Evolutionary conservation across 2,113 vertebrate genomes (phyloP).

Genomic region (Dascyllus trimaculatus): DNA sequence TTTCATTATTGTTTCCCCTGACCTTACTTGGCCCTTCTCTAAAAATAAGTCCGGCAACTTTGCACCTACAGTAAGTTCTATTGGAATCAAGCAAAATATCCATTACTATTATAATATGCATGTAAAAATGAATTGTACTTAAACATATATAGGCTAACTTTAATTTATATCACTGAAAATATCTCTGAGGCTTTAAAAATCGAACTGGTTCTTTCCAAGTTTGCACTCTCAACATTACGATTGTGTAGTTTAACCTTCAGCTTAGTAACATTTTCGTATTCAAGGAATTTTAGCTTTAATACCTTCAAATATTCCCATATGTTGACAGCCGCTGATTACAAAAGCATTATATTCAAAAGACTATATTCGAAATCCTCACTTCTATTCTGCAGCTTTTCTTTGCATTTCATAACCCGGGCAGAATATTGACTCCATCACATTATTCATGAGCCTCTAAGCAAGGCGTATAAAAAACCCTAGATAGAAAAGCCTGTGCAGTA

Average conservation of each 20-base stretch:
- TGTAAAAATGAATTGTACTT: too few species aligned
- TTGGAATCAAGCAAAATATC: too few species aligned
- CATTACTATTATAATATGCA: too few species aligned
- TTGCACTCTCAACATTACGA: neutral
- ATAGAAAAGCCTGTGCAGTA: slow-evolving; percentile 51
- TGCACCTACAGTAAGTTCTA: too few species aligned
- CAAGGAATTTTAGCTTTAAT: neutral
- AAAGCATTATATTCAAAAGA: neutral
- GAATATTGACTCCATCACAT: slow-evolving; percentile 67
- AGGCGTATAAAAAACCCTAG: slow-evolving; percentile 48
- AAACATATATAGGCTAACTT: too few species aligned
- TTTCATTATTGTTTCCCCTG: slow-evolving; percentile 5
- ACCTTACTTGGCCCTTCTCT: neutral
- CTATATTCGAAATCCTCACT: slow-evolving; percentile 15
- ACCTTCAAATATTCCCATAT: neutral
- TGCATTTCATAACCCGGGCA: slow-evolving; percentile 26
- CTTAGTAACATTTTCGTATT: too few species aligned
- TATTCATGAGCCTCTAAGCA: slow-evolving; percentile 73
- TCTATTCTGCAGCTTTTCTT: slow-evolving; percentile 25
- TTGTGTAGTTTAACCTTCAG: neutral
- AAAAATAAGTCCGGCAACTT: too few species aligned
- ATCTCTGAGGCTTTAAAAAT: neutral
- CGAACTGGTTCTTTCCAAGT: neutral
- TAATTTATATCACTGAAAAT: too few species aligned
- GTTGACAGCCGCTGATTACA: neutral